Evolutionary conservation across 2,888 invertebrate genomes (phyloP), one percentile per base, ranked within the genome.

Genomic region (Gari tellinella): DNA sequence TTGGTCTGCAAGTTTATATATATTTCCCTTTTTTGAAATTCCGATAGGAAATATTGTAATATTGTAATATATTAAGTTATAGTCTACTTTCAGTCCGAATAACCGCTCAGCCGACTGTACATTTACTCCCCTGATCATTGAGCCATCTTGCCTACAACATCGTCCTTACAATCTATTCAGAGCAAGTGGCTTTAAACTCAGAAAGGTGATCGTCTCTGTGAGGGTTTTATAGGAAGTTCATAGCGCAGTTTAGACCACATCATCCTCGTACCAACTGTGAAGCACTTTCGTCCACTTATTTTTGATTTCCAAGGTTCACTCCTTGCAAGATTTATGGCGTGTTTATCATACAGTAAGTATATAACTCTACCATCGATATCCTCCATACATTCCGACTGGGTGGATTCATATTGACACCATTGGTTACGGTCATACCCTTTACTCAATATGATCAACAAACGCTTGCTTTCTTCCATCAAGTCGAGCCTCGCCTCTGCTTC

Each of bases 221-320:
- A 31, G 0, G 73, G 52, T 55, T 53, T 74, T 2, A 49, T 45
- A 10, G 83, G 83, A 10, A 83, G 66, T 64, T 83, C 83, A 51
- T 83, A 83, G 62, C 69, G 66, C 12, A 83, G 21, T 61, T 83
- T 83, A 17, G 72, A 69, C 82, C 80, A 80, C 23, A 82, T 68
- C 69, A 79, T 69, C 37, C 68, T 56, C 48, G 79, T 74, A 10
- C 66, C 67, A 10, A 65, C 53, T 12, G 46, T 41, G 37, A 82
- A 72, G 4, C 75, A 56, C 52, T 77, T 82, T 41, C 79, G 67
- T 19, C 62, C 72, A 45, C 74, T 72, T 14, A 78, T 62, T 45
- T 73, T 63, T 1, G 79, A 72, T 14, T 56, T 57, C 77, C 77
- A 77, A 7, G 81, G 77, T 40, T 81, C 79, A 21, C 40, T 41